Conservation (phyloP, 1,140 invertebrate genomes). For the Brachionus calyciflorus region DNA sequence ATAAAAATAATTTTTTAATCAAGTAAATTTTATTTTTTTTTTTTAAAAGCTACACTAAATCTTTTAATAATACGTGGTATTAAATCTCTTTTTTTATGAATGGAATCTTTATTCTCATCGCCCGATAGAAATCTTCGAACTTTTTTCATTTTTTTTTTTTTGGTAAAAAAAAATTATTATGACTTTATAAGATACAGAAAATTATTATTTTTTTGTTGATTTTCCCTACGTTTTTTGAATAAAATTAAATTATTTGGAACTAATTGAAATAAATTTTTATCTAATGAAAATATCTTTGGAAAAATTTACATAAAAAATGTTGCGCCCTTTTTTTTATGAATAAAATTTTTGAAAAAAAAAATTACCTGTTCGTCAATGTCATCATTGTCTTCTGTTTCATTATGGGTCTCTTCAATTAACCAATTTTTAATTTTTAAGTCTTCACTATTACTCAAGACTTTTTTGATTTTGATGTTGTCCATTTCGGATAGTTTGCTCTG, state of each 20-base stretch:
- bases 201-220: not conserved
- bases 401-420: conserved; percentile 40
- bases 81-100: too few relatives aligned
- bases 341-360: conserved; percentile 19
- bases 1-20: not conserved
- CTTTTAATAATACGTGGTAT: too few relatives aligned
- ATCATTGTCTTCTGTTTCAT: conserved; percentile 6
- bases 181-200: not conserved
- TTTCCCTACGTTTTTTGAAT: conserved; percentile 10
- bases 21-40: too few relatives aligned
- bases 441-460: conserved; percentile 43
- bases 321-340: too few relatives aligned
- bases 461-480: conserved; percentile 19
- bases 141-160: conserved; percentile 24
- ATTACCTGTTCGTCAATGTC: conserved; percentile 32
- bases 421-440: conserved; percentile 45
- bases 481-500: conserved; percentile 7
- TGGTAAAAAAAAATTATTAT: not conserved
- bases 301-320: conserved; percentile 40
- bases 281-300: not conserved
- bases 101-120: not conserved
- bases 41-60: not conserved
- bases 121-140: not conserved
- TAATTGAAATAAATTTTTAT: conserved; percentile 19
- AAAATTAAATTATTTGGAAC: conserved; percentile 38